phyloP scores from a whole-genome alignment of 2,888 invertebrate genomes.

The Octonoba sinensis region DNA sequence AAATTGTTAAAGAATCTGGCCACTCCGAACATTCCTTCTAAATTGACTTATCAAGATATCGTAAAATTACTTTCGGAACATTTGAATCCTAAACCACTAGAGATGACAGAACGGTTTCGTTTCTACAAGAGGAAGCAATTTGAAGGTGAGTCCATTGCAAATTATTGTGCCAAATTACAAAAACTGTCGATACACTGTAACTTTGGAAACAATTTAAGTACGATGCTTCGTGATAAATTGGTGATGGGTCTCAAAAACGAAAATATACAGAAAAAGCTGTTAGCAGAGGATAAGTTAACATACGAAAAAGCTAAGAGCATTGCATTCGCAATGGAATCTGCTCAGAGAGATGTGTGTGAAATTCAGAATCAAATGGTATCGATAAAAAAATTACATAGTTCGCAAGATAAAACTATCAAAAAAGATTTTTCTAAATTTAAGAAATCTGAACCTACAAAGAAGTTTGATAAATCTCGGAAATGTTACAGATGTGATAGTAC shows the following conservation, averaged over 20 bases:
- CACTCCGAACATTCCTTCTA: constrained; percentile 41
- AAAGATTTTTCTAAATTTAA: constrained; percentile 47
- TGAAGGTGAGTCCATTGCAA: constrained; percentile 49
- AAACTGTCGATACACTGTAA: constrained; percentile 50
- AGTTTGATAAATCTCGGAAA: constrained; percentile 43
- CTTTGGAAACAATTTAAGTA: constrained; percentile 48
- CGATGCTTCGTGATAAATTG: constrained; percentile 43
- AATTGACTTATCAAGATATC: constrained; percentile 42
- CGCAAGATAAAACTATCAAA: constrained; percentile 37
- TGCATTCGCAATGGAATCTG: constrained; percentile 45
- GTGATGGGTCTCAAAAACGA: constrained; percentile 39
- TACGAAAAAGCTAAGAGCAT: constrained; percentile 41
- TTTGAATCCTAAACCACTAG: constrained; percentile 42
- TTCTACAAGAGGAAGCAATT: constrained; percentile 51
- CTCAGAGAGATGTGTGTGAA: constrained; percentile 43
- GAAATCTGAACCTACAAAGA: constrained; percentile 40
- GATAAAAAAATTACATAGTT: constrained; percentile 32
- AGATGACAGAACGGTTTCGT: constrained; percentile 47
- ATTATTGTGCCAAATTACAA: constrained; percentile 49
- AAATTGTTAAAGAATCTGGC: constrained; percentile 42
- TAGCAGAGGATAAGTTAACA: constrained; percentile 40
- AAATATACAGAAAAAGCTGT: constrained; percentile 44
- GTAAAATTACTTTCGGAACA: constrained; percentile 42
- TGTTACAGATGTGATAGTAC: constrained; percentile 50
- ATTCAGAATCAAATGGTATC: constrained; percentile 47